Evolutionary conservation across 2,797 vertebrate species (phyloP), one percentile per base, ranked within the genome.

Genomic region (Danio choprae): DNA sequence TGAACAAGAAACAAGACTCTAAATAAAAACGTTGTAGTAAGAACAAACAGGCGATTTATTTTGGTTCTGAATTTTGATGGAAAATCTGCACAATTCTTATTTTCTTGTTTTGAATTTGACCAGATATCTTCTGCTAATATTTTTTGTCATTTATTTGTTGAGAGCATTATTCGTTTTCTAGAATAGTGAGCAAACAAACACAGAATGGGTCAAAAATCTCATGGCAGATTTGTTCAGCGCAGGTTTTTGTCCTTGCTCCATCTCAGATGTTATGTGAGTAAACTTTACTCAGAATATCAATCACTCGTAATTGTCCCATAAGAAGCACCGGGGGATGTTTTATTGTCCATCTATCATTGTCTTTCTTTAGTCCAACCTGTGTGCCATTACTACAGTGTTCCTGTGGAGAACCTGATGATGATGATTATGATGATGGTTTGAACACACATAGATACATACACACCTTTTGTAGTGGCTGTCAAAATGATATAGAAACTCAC

Each of bases 241-340:
- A 48, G 18, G 11, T 41, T 58, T 72, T 29, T 15, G 40, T 77
- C 51, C 51, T 77, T 67, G 50, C 40, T 67, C 6, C 11, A 12
- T 58, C 55, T 68, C 3, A 67, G 7, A 51, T 64, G 55, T 36
- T 20, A 50, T 51, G n/a, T 87, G 70, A 86, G 88, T 83, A 88
- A 88, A 87, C n/a, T 87, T 90, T 89, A 87, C 87, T 84, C 62
- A 86, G 85, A 90, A 91, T 90, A 91, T 93, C 88, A 92, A 89
- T 93, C 91, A 93, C 78, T 90, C 81, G 78, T 93, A 93, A 93
- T 91, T 91, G 90, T 91, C 90, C 91, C 91, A 91, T 92, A 90
- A 91, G 85, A 84, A 91, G 89, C 85, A 84, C 87, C 89, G 90
- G 89, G 88, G 89, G 88, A 90, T 85, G 85, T 83, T 88, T 81